phyloP scores from a whole-genome alignment of 2,888 invertebrate genomes.

The Melanchra persicariae region DNA sequence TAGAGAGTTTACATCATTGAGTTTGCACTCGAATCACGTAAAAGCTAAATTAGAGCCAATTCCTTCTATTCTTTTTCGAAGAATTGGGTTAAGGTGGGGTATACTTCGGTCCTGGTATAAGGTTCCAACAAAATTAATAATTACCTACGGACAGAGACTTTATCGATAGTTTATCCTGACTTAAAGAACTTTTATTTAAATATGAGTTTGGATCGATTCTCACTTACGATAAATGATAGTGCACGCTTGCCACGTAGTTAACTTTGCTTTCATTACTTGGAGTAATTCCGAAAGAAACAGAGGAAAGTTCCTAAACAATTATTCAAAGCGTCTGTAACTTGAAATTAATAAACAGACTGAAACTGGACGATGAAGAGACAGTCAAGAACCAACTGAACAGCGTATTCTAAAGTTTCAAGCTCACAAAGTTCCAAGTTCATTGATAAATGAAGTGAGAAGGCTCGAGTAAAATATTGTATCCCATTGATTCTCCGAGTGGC shows the following conservation, averaged over 20 bases:
- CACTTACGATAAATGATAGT: not conserved
- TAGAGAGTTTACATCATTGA: constrained; percentile 23
- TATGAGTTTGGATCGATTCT: not conserved
- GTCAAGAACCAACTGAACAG: constrained; percentile 5
- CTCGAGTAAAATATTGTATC: constrained; percentile 45
- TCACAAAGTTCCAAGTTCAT: constrained; percentile 36
- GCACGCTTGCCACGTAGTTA: not conserved
- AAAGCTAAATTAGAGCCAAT: constrained; percentile 47
- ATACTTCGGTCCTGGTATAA: not conserved
- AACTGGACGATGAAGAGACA: constrained; percentile 17
- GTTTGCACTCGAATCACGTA: constrained; percentile 46
- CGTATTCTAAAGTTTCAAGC: constrained; percentile 33
- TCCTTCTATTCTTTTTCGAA: constrained; percentile 34
- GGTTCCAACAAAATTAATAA: not conserved
- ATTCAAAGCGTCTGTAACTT: not conserved
- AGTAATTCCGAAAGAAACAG: not conserved
- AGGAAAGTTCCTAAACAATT: not conserved
- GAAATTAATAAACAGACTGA: constrained; percentile 21
- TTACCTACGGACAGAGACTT: not conserved
- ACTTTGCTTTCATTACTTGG: not conserved
- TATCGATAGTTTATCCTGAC: not conserved
- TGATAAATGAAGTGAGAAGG: constrained; percentile 35
- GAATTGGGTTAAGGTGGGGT: constrained; percentile 21
- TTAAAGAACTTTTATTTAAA: too few relatives aligned
- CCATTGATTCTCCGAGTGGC: constrained; percentile 37